A percentile compares a stretch with the other conserved stretches of the same genome.
Conservation (phyloP, 2,888 invertebrate genomes). For the Dromius quadrimaculatus region DNA sequence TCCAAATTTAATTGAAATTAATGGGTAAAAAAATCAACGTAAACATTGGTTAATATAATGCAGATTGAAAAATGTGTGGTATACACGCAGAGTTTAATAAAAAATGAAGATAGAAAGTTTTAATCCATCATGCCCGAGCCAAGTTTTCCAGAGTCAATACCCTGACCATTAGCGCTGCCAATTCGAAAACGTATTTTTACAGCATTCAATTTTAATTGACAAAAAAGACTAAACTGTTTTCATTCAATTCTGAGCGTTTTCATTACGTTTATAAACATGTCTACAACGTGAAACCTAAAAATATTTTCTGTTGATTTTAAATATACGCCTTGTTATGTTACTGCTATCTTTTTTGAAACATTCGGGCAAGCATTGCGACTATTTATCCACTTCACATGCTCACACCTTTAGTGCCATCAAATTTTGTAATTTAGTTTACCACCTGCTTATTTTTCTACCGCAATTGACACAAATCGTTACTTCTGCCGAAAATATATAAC, state of each 20-base stretch:
- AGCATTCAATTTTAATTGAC: conserved; percentile 51
- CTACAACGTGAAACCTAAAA: conserved; percentile 32
- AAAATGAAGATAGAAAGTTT: conserved; percentile 41
- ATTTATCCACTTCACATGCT: conserved; percentile 21
- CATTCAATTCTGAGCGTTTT: conserved; percentile 51
- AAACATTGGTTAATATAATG: conserved; percentile 22
- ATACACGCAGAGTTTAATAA: conserved; percentile 18
- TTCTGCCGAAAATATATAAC: too few species aligned
- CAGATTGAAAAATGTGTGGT: conserved; percentile 23
- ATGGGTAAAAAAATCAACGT: conserved; percentile 8
- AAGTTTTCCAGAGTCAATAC: conserved; percentile 47
- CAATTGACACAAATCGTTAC: conserved; percentile 15
- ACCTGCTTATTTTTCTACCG: conserved; percentile 16
- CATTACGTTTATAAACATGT: conserved; percentile 48
- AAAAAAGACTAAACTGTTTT: conserved; percentile 51
- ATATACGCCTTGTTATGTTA: conserved; percentile 35
- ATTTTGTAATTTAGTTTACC: conserved; percentile 21
- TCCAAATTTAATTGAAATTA: conserved; percentile 27
- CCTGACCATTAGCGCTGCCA: conserved; percentile 46
- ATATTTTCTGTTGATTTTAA: conserved; percentile 45
- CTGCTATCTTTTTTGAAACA: conserved; percentile 34
- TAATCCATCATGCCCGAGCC: conserved; percentile 40
- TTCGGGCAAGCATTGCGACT: conserved; percentile 20
- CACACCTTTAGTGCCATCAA: conserved; percentile 26
- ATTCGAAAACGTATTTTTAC: conserved; percentile 44